These are phyloP conservation scores for Ciconia stormi DNA, from an alignment of 2,113 vertebrate species.

Conservation along the genomic window DNA sequence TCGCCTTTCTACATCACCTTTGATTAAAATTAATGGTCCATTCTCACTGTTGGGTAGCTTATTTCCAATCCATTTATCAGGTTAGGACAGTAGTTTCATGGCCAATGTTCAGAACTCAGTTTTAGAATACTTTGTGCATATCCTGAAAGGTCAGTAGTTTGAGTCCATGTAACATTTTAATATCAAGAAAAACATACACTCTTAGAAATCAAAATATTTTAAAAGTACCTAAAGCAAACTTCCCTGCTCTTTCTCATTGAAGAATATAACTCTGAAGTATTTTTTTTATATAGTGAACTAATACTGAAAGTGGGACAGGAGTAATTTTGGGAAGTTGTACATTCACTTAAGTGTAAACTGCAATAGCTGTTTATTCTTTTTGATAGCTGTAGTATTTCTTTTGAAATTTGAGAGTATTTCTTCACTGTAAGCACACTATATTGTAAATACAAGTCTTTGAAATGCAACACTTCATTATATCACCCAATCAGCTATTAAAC, in stretches of 20 bases:
- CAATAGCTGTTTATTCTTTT: not conserved
- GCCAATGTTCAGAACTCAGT: conserved; percentile 81
- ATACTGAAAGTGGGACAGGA: not conserved
- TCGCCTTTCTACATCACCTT: conserved; percentile 91
- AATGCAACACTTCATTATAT: not conserved
- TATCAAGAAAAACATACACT: conserved; percentile 72
- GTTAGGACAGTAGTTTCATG: conserved; percentile 81
- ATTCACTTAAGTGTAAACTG: not conserved
- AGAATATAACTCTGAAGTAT: not conserved
- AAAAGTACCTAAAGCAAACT: not conserved
- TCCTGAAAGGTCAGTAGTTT: conserved; percentile 85
- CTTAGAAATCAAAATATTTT: conserved; percentile 29
- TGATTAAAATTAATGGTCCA: conserved; percentile 99
- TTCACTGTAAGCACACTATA: not conserved
- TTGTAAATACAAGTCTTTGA: not conserved
- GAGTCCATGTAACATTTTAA: conserved; percentile 83
- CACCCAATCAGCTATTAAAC: not conserved
- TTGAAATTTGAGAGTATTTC: not conserved
- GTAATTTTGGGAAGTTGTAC: not conserved
- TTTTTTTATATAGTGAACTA: not conserved
- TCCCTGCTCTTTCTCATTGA: not conserved
- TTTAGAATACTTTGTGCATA: conserved; percentile 83
- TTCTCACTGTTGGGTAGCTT: conserved; percentile 89
- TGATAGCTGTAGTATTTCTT: not conserved
- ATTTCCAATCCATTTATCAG: conserved; percentile 97